Base-by-base conservation (phyloP, 2,888 invertebrate genomes). In the Chromoteleia sp. region DNA sequence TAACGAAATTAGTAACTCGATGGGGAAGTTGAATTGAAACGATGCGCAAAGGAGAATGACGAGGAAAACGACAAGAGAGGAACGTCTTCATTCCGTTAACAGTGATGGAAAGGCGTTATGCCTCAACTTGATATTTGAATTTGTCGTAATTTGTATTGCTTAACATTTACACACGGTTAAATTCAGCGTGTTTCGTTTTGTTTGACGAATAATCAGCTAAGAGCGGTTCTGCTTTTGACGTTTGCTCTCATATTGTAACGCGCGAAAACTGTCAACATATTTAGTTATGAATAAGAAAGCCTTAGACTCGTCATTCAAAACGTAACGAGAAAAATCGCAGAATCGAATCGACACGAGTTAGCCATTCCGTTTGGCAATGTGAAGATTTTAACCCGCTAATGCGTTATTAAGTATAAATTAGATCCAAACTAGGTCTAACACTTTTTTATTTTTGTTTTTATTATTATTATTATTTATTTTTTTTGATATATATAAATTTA, bases 71-170 rank as follows among this genome's bases (percentile, higher is more conserved):
- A 52, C 29, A 19, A 21, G 56, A 61, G 76, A 65, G 68, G 65
- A 70, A 86, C 85, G 82, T 86, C 85, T 87, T 85, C 86, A 84
- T 86, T 85, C 75, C 84, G 63, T 78, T 52, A 82, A 81, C 87
- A 85, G 84, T 88, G 87, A 88, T 86, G 82, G 82, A 87, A 84
- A 74, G 86, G 76, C 61, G 84, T 85, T 83, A 87, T 86, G 86
- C 84, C 86, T 88, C 88, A 88, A 86, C 84, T 68, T 85, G 87
- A 85, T 87, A 86, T 87, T 85, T 85, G 86, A 88, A 88, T 87
- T 88, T 88, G 88, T 88, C 86, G 88, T 82, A 87, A 88, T 88
- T 87, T 86, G 87, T 87, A 86, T 84, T 83, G 84, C 83, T 83
- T 86, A 87, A 86, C 84, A 82, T 80, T 77, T 65, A 74, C 82